Percentiles rank a stretch among this genome's conserved stretches.
Evolutionary conservation across 1,140 invertebrate genomes (phyloP).

Genomic region (Listronotus oregonensis): DNA sequence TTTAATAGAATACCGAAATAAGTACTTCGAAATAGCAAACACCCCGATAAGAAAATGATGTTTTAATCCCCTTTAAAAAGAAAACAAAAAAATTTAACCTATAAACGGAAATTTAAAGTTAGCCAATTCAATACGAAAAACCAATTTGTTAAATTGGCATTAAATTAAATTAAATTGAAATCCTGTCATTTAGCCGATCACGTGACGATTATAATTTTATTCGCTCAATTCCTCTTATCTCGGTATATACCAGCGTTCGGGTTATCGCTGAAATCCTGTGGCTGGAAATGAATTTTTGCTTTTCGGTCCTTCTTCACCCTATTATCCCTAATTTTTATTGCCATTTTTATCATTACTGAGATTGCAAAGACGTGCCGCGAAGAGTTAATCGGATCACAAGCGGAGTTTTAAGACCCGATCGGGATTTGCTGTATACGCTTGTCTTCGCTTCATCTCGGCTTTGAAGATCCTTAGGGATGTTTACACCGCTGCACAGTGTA

Average conservation of each 20-base stretch:
- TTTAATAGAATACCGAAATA: too few relatives aligned
- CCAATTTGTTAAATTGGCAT: constrained; percentile 14
- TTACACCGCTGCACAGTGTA: neutral
- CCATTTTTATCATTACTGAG: constrained; percentile 56
- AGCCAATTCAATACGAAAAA: constrained; percentile 1
- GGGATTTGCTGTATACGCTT: constrained; percentile 51
- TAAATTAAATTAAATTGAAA: constrained; percentile 31
- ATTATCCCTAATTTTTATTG: constrained; percentile 57
- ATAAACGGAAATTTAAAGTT: too few relatives aligned
- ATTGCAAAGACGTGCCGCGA: constrained; percentile 50
- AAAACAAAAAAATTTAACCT: too few relatives aligned
- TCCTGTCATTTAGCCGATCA: constrained; percentile 17
- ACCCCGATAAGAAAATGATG: too few relatives aligned
- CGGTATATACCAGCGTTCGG: constrained; percentile 27
- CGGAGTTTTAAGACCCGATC: constrained; percentile 53
- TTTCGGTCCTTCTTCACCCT: constrained; percentile 41
- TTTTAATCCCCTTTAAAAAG: too few relatives aligned
- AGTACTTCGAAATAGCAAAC: too few relatives aligned
- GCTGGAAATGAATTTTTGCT: constrained; percentile 38
- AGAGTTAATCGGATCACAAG: constrained; percentile 55
- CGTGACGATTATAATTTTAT: constrained; percentile 40
- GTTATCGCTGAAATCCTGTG: constrained; percentile 31
- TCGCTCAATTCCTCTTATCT: constrained; percentile 32
- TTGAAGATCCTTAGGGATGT: constrained; percentile 17
- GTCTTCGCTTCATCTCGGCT: constrained; percentile 34